These are phyloP conservation scores for Luidia sarsii DNA, from an alignment of 53 echinoderm and acorn worm genomes.

Conservation along the genomic window DNA sequence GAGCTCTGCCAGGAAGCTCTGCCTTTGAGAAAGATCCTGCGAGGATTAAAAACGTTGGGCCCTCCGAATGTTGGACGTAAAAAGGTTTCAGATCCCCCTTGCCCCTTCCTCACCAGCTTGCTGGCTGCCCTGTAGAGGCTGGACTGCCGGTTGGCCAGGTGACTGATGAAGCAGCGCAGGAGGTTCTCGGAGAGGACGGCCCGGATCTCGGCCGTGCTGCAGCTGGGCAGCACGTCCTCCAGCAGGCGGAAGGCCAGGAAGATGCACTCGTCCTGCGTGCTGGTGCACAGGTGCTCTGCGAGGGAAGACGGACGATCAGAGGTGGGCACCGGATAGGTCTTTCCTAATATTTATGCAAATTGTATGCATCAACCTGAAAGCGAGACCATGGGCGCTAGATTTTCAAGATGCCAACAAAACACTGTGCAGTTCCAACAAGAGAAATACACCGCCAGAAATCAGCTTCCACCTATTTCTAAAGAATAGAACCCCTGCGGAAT, in stretches of 20 bases:
- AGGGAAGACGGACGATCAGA: not conserved
- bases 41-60: too few relatives aligned
- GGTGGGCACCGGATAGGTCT: too few relatives aligned
- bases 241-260: constrained; percentile 64
- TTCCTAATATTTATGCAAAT: too few relatives aligned
- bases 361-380: too few relatives aligned
- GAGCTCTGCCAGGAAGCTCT: not conserved
- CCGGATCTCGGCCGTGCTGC: constrained; percentile 48
- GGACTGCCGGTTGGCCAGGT: constrained; percentile 73
- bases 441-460: too few relatives aligned
- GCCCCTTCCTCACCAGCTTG: constrained; percentile 70
- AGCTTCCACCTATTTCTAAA: too few relatives aligned
- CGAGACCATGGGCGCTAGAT: too few relatives aligned
- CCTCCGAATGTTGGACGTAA: not conserved
- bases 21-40: not conserved
- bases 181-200: constrained; percentile 66
- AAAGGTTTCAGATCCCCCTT: not conserved
- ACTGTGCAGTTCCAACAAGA: too few relatives aligned
- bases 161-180: constrained; percentile 61
- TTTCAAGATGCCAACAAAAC: too few relatives aligned
- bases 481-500: too few relatives aligned
- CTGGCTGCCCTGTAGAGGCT: constrained; percentile 69
- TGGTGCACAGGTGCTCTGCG: constrained; percentile 42
- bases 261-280: constrained; percentile 46
- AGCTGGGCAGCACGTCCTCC: constrained; percentile 60